phyloP scores from a whole-genome alignment of 2,113 vertebrate genomes.

The Cynoglossus semilaevis region DNA sequence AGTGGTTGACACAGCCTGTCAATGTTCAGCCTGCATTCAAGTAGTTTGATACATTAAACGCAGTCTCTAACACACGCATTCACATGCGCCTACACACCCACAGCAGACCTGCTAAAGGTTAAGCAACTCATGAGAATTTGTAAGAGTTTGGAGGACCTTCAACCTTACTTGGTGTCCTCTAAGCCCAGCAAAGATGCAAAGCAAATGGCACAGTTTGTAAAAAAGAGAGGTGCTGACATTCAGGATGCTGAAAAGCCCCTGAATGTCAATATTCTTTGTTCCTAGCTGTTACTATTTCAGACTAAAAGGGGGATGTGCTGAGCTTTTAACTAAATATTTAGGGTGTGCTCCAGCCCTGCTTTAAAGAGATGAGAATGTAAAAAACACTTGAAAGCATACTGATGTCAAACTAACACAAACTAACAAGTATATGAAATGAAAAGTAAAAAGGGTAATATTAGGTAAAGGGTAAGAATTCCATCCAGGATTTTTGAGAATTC shows the following conservation, averaged over 20 bases:
- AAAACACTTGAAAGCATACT: no score
- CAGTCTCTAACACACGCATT: background rate
- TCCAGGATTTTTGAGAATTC: conserved; percentile 20
- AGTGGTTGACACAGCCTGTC: conserved; percentile 61
- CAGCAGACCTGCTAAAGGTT: conserved; percentile 49
- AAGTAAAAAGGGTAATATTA: no score
- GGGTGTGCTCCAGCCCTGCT: no score
- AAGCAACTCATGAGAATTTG: conserved; percentile 36
- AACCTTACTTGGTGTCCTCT: conserved; percentile 13
- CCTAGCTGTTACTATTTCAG: no score
- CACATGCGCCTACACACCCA: conserved; percentile 11
- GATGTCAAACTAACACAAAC: no score
- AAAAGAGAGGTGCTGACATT: conserved; percentile 2
- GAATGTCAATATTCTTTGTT: no score
- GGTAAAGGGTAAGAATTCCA: background rate
- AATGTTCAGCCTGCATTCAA: conserved; percentile 48
- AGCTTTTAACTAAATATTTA: no score
- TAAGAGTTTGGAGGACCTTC: conserved; percentile 20
- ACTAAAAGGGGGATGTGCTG: no score
- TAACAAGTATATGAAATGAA: no score
- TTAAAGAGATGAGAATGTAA: no score
- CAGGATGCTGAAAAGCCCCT: background rate
- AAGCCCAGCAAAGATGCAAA: conserved; percentile 6
- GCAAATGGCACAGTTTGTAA: background rate
- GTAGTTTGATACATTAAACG: conserved; percentile 25